Conservation (phyloP, 2,888 invertebrate species). For the Corythucha ciliata region DNA sequence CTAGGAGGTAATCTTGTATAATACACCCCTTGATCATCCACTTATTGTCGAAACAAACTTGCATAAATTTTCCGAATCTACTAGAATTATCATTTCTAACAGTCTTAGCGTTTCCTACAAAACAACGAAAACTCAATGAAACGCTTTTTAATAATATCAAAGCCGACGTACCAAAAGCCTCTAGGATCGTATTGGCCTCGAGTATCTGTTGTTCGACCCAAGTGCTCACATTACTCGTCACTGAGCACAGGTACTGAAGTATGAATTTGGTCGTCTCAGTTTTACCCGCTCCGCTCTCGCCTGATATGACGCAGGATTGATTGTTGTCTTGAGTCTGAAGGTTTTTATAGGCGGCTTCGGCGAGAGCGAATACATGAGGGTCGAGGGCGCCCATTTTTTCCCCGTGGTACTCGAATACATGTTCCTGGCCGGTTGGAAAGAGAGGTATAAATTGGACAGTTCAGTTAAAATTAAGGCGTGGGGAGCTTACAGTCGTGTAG, state of each 20-base stretch:
- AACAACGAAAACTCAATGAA: constrained; percentile 27
- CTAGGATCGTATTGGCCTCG: constrained; percentile 85
- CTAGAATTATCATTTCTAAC: constrained; percentile 88
- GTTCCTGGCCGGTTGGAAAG: constrained; percentile 49
- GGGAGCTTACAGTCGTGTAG: constrained; percentile 69
- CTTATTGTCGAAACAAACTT: constrained; percentile 79
- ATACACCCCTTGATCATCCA: constrained; percentile 87
- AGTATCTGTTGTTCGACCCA: constrained; percentile 95
- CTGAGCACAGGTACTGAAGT: constrained; percentile 81
- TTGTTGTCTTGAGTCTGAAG: constrained; percentile 52
- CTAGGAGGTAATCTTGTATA: constrained; percentile 80
- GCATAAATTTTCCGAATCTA: constrained; percentile 91
- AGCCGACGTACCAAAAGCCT: constrained; percentile 69
- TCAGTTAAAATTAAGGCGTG: background rate
- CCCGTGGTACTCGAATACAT: constrained; percentile 71
- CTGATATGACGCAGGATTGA: constrained; percentile 84
- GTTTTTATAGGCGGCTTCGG: constrained; percentile 77
- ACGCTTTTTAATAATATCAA: background rate
- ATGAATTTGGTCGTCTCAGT: constrained; percentile 89
- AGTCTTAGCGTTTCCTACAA: constrained; percentile 81
- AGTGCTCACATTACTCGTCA: constrained; percentile 70
- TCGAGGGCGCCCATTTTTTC: constrained; percentile 70
- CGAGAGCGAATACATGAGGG: constrained; percentile 84
- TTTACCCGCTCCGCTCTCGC: constrained; percentile 88
- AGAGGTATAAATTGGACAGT: background rate